These are phyloP conservation scores for Saturnia japonica DNA, from an alignment of 2,888 invertebrate species.

Conservation along the genomic window DNA sequence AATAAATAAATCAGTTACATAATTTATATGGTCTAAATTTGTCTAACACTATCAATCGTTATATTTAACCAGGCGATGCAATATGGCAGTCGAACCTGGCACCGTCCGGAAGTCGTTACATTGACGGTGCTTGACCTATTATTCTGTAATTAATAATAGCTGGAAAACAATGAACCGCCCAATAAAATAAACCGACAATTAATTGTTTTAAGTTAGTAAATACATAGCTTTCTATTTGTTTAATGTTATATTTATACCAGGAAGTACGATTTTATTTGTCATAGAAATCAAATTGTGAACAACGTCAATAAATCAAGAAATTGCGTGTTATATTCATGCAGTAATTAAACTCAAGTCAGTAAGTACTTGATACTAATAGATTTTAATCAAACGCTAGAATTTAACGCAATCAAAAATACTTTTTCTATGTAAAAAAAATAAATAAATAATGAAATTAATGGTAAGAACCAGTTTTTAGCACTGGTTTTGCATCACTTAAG, in stretches of 20 bases:
- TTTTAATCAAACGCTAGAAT: neutral
- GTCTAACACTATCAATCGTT: constrained; percentile 36
- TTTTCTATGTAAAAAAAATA: neutral
- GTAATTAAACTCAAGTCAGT: too few relatives aligned
- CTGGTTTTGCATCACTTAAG: neutral
- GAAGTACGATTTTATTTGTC: neutral
- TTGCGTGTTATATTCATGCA: too few relatives aligned
- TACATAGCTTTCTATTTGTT: neutral
- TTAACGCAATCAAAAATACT: neutral
- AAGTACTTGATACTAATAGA: neutral
- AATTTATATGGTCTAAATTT: too few relatives aligned
- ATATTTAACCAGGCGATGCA: constrained; percentile 48
- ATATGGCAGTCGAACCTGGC: constrained; percentile 47
- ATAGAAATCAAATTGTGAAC: neutral
- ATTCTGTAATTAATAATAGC: constrained; percentile 54
- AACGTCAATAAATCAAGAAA: neutral
- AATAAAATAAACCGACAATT: constrained; percentile 37
- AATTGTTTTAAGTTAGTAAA: neutral
- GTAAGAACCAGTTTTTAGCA: too few relatives aligned
- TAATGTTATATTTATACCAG: neutral
- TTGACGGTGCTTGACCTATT: constrained; percentile 59
- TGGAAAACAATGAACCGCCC: constrained; percentile 46
- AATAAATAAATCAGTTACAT: constrained; percentile 7
- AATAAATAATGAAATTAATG: too few relatives aligned
- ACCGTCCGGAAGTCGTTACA: constrained; percentile 60